These are phyloP conservation scores for Sprattus sprattus DNA, from an alignment of 2,113 vertebrate genomes.

Conservation along the genomic window DNA sequence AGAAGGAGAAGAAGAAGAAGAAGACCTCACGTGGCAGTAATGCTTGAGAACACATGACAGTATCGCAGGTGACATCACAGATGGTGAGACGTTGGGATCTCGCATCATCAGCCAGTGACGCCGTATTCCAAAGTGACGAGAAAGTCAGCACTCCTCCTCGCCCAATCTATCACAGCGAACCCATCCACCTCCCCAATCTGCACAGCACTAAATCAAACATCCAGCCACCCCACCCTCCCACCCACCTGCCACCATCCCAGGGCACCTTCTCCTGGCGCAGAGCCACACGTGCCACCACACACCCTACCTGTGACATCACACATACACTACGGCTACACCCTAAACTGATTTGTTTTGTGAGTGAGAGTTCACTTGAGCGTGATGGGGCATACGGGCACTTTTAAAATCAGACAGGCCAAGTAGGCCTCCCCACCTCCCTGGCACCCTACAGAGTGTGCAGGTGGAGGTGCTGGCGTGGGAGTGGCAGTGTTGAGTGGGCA, in stretches of 20 bases:
- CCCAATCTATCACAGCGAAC: slow-evolving; percentile 1
- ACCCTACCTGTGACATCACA: slow-evolving; percentile 65
- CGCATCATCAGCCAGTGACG: slow-evolving; percentile 48
- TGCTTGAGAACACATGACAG: slow-evolving; percentile 46
- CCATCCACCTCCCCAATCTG: background rate
- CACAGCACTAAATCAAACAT: slow-evolving; percentile 13
- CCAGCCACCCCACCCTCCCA: background rate
- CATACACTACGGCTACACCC: slow-evolving; percentile 49
- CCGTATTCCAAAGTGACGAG: slow-evolving; percentile 39
- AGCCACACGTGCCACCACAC: background rate
- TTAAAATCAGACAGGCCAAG: background rate
- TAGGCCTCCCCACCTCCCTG: background rate
- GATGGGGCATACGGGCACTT: background rate
- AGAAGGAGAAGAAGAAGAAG: background rate
- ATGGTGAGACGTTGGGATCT: slow-evolving; percentile 44
- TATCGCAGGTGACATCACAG: slow-evolving; percentile 55
- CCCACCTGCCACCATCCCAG: background rate
- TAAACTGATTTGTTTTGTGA: background rate
- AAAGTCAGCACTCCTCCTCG: slow-evolving; percentile 33
- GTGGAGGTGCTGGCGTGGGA: background rate
- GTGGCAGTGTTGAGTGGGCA: slow-evolving; percentile 15
- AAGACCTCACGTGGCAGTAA: slow-evolving; percentile 21
- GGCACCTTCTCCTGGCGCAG: background rate
- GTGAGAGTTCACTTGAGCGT: background rate
- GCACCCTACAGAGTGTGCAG: background rate